Evolutionary conservation across 53 echinoderm and acorn worm genomes (phyloP).

Genomic region (Mesocentrotus franciscanus): DNA sequence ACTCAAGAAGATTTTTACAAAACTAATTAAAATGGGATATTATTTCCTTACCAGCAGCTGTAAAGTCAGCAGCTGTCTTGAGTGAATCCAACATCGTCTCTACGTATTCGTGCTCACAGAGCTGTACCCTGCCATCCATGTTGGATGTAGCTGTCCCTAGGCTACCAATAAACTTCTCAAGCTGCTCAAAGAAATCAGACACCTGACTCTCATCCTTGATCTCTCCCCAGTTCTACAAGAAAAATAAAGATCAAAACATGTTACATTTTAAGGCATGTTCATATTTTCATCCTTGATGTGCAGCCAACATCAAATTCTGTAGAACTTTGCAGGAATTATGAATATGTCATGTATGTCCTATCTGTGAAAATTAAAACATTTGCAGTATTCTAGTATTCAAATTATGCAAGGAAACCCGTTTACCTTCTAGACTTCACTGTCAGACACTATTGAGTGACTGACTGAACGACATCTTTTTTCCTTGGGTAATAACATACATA

Average conservation of each 20-base stretch:
- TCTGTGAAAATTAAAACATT: too few relatives aligned
- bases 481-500: too few relatives aligned
- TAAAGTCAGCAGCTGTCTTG: constrained; percentile 92
- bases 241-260: background rate
- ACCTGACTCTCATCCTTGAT: constrained; percentile 97
- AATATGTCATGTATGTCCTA: too few relatives aligned
- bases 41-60: constrained; percentile 79
- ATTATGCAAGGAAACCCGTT: too few relatives aligned
- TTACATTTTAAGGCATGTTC: background rate
- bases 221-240: constrained; percentile 93
- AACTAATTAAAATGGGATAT: background rate
- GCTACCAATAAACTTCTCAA: constrained; percentile 94
- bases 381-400: too few relatives aligned
- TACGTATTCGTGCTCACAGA: constrained; percentile 91
- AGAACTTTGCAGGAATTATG: too few relatives aligned
- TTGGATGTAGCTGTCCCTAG: constrained; percentile 91
- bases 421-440: too few relatives aligned
- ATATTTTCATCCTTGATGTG: too few relatives aligned
- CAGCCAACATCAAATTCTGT: too few relatives aligned
- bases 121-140: constrained; percentile 97
- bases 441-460: too few relatives aligned
- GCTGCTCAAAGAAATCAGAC: constrained; percentile 97
- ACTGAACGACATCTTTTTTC: too few relatives aligned
- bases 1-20: background rate
- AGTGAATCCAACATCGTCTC: constrained; percentile 91